Evolutionary conservation across 2,888 invertebrate species (phyloP), one percentile per base, ranked within the genome.

Genomic region (Empis livida): DNA sequence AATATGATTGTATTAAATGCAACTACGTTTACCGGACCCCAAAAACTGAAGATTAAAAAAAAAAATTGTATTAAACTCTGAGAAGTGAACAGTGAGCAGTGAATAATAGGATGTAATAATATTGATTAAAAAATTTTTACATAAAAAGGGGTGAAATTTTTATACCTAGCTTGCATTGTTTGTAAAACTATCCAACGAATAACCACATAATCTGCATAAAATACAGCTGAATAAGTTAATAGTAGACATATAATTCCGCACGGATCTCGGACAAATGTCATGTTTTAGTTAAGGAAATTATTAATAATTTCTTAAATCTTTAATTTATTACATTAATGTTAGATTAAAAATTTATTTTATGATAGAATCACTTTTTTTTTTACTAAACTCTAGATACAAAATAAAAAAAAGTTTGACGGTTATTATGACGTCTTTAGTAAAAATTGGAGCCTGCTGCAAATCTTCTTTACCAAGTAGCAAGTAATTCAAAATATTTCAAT

Each of bases 171-270:
- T 56, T 79, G 78, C 80, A 89, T 84, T 16, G 84, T 82, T 54
- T 86, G 83, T 51, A 88, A 68, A 53, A 90, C 78, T 54, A 91
- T 80, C 84, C 89, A 90, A 65, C 80, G 73, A 56, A 88, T 76
- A 45, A 90, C 81, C 49, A 88, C 91, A 72, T 90, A 91, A 68
- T 90, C 90, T 27, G 90, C 88, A 64, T 91, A 92, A 58, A 84
- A 74, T 39, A 91, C 77, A 44, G 88, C 84, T 43, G 76, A 65
- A 64, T 91, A 91, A 42, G 89, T 88, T 54, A 89, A 75, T 53
- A 84, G 64, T 52, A 90, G 75, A 66, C 90, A 91, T 53, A 82
- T 76, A 57, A 90, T 78, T 55, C 91, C 91, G 68, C 90, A 92
- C 47, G 86, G 85, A 74, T 91, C 90, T 60, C 74, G 76, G 49